Base-by-base conservation (phyloP, 1,140 invertebrate genomes). In the Drosophila quadrilineata region DNA sequence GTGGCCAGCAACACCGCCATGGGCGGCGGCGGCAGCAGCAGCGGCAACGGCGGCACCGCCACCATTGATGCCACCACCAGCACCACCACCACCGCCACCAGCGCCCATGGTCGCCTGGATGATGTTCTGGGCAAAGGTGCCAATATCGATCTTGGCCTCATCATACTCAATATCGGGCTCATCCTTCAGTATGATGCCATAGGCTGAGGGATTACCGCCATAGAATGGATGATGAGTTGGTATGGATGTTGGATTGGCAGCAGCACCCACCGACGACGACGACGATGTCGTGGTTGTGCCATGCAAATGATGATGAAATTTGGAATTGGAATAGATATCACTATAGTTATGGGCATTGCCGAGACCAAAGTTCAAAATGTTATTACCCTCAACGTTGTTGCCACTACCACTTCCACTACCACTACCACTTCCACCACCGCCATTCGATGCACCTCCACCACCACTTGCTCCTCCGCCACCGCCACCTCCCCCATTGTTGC, bases 121-220 rank as follows among this genome's bases (percentile, higher is more conserved):
- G 2, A 88, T 89, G 45, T 87, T 88, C 91, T 72, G 75, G 4
- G 86, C 82, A 45, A 89, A 87, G 12, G 72, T 79, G 46, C 93
- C 89, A 88, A 91, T 89, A 92, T 94, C 93, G 19, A 95, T 92
- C 87, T 95, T 95, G 2, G 87, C 75, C 60, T 91, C 92, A 48
- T 94, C 93, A 80, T 95, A 95, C 19, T 94, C 93, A 22, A 95
- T 90, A 71, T 94, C 94, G 2, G 94, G 94, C 74, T 95, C 94
- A 79, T 96, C 94, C 82, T 96, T 95, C 16, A 95, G 89, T 45
- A 94, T 92, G 57, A 95, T 89, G 3, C 95, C 94, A 57, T 96
- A 96, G 0, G 94, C 89, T 10, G 95, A 94, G 75, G 96, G 96
- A 90, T 96, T 95, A 26, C 79, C 79, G 26, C 82, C 96, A 90